Evolutionary conservation across 2,797 vertebrate genomes (phyloP).

Genomic region (Alca torda): DNA sequence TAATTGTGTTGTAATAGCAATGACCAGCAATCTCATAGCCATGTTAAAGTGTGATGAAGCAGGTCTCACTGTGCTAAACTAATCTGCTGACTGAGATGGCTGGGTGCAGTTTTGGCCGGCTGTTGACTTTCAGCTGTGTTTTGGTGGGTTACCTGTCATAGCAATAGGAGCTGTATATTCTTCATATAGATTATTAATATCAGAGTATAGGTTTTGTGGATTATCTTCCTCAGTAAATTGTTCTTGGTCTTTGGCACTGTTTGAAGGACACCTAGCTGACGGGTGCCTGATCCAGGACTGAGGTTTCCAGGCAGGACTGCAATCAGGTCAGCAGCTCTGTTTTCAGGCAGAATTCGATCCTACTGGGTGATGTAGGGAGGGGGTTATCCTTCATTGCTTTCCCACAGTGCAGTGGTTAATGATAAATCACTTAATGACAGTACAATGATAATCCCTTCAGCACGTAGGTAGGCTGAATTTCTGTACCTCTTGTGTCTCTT

Average conservation of each 20-base stretch:
- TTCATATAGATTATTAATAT: neutral
- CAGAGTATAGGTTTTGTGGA: neutral
- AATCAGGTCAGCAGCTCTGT: neutral
- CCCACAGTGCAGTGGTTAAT: neutral
- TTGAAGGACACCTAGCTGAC: neutral
- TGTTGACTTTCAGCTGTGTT: neutral
- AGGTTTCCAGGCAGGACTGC: neutral
- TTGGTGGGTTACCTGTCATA: neutral
- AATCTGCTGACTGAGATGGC: neutral
- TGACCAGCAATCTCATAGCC: neutral
- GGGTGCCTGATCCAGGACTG: neutral
- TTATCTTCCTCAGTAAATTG: neutral
- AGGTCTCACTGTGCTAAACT: neutral
- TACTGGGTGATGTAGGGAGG: neutral
- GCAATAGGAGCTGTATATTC: neutral
- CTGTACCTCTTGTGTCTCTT: neutral
- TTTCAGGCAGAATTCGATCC: neutral
- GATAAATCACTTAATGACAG: neutral
- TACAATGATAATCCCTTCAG: neutral
- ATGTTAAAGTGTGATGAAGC: accelerated
- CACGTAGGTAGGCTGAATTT: neutral
- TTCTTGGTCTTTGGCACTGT: neutral
- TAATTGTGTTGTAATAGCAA: neutral
- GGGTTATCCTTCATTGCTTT: neutral
- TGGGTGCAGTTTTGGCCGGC: neutral